Evolutionary conservation across 2,888 invertebrate genomes (phyloP).

Genomic region (Lepidochrysops patricia): DNA sequence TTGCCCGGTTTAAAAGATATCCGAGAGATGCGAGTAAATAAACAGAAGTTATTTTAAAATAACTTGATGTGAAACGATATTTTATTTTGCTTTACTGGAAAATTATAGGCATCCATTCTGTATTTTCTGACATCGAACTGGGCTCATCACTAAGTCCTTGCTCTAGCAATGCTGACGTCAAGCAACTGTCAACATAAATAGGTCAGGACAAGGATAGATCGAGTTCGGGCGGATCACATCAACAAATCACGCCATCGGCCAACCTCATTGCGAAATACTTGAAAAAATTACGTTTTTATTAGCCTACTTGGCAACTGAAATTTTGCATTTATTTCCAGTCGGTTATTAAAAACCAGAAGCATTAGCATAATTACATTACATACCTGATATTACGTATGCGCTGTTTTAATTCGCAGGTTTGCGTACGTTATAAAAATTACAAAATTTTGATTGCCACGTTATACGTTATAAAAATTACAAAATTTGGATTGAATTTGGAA

Average conservation of each 20-base stretch:
- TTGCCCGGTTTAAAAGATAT: too few relatives aligned
- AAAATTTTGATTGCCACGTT: neutral
- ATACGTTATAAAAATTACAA: too few relatives aligned
- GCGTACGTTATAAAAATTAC: neutral
- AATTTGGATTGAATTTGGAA: too few relatives aligned
- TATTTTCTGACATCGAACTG: neutral
- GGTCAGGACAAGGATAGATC: slow-evolving; percentile 63
- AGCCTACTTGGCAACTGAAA: neutral
- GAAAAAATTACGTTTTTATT: neutral
- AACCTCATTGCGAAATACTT: neutral
- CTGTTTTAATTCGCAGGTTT: neutral
- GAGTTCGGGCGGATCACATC: slow-evolving; percentile 40
- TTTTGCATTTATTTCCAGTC: neutral
- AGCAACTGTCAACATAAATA: slow-evolving; percentile 63
- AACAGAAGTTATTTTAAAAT: too few relatives aligned
- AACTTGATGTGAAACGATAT: too few relatives aligned
- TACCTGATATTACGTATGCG: neutral
- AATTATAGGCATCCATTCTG: neutral
- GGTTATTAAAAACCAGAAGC: neutral
- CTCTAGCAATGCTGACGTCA: slow-evolving; percentile 53
- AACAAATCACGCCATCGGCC: neutral
- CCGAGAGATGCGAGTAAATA: too few relatives aligned
- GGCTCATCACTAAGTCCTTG: slow-evolving; percentile 24
- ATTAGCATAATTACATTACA: neutral
- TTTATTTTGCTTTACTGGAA: neutral